phyloP scores from a whole-genome alignment of 2,888 invertebrate genomes.

The Rugalucina vietnamica region DNA sequence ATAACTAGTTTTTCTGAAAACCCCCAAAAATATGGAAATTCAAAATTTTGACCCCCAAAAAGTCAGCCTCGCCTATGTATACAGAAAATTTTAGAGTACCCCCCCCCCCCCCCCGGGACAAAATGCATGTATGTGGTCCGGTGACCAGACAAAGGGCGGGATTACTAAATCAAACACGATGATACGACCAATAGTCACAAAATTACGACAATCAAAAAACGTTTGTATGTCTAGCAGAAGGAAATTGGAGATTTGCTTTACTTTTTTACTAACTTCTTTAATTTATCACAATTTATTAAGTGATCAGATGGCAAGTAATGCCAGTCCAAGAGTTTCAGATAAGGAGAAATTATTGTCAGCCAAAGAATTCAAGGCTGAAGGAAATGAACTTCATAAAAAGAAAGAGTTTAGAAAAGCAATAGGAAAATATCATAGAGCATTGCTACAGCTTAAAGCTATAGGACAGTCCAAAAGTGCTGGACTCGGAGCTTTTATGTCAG shows the following conservation, averaged over 20 bases:
- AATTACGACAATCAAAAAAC: slow-evolving; percentile 1
- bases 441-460: slow-evolving; percentile 78
- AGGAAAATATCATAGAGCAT: slow-evolving; percentile 80
- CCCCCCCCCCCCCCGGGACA: not conserved
- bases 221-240: not conserved
- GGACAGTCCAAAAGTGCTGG: slow-evolving; percentile 62
- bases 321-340: not conserved
- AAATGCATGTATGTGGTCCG: not conserved
- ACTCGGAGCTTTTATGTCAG: slow-evolving; percentile 51
- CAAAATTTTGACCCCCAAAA: too few species aligned
- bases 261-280: too few species aligned
- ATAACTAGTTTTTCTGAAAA: too few species aligned
- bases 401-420: slow-evolving; percentile 76
- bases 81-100: too few species aligned
- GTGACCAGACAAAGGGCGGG: too few species aligned
- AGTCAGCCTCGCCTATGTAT: too few species aligned
- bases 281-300: not conserved
- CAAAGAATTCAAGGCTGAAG: slow-evolving; percentile 75
- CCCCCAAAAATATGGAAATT: too few species aligned
- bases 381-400: slow-evolving; percentile 77
- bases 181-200: not conserved
- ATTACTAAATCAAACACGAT: too few species aligned
- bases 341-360: slow-evolving; percentile 69
- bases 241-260: not conserved
- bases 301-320: not conserved